phyloP scores from a whole-genome alignment of 2,888 invertebrate species.

The Microctonus aethiopoides region DNA sequence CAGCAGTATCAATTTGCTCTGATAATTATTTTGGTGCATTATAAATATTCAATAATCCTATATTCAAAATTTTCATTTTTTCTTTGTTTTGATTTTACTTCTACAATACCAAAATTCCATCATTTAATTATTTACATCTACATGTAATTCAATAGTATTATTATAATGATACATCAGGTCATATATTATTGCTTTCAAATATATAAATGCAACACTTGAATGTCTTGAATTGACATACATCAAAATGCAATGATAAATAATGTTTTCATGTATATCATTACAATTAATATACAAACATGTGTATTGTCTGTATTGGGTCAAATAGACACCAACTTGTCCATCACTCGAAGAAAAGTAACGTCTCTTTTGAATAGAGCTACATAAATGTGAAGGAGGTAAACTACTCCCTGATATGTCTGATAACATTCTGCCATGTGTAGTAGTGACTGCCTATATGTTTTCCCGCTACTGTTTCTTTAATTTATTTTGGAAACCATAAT shows the following conservation, averaged over 20 bases:
- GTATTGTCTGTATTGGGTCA: neutral
- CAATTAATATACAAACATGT: neutral
- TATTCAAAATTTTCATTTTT: neutral
- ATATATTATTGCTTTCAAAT: too few species aligned
- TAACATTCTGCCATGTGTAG: constrained; percentile 15
- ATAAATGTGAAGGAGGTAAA: constrained; percentile 39
- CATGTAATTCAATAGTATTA: too few species aligned
- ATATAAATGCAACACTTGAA: too few species aligned
- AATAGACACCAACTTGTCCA: constrained; percentile 48
- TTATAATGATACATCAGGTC: too few species aligned
- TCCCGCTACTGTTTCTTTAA: neutral
- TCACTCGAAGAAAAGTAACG: constrained; percentile 51
- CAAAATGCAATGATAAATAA: too few species aligned
- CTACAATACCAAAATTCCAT: neutral
- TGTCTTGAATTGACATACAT: too few species aligned
- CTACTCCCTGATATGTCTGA: too few species aligned
- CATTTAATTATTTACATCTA: neutral
- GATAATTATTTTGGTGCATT: neutral
- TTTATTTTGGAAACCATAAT: neutral
- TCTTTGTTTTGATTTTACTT: neutral
- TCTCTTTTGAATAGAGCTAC: constrained; percentile 42
- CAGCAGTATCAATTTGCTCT: neutral
- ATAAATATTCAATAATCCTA: neutral
- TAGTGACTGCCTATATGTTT: neutral
- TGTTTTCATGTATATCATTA: too few species aligned